Evolutionary conservation across 2,888 invertebrate species (phyloP).

Genomic region (Ectobius pallidus): DNA sequence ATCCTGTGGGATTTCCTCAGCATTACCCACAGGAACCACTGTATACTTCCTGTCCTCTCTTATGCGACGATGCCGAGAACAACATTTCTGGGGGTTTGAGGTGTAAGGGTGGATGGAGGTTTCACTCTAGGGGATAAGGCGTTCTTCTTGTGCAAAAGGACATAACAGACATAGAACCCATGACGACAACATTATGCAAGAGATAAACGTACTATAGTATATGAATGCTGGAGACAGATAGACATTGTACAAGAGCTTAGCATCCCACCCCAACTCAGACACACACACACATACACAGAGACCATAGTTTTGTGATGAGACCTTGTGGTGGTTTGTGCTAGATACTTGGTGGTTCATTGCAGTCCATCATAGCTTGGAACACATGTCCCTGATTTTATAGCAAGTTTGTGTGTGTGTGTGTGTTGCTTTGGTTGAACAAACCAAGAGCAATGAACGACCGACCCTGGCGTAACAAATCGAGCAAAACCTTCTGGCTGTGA

Average conservation of each 20-base stretch:
- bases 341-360: constrained; percentile 27
- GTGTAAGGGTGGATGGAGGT: constrained; percentile 4
- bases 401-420: constrained; percentile 7
- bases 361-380: constrained; percentile 35
- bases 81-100: not conserved
- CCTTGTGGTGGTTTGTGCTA: constrained; percentile 2
- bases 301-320: constrained; percentile 17
- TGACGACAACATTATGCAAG: constrained; percentile 39
- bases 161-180: not conserved
- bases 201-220: not conserved
- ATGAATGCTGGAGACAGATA: constrained; percentile 5
- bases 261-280: not conserved
- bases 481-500: constrained; percentile 44
- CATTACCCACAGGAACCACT: constrained; percentile 35
- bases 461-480: constrained; percentile 43
- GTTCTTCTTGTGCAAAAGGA: constrained; percentile 13
- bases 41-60: constrained; percentile 31
- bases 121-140: constrained; percentile 15
- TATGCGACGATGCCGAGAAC: not conserved
- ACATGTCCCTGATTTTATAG: constrained; percentile 44
- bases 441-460: constrained; percentile 9
- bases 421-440: constrained; percentile 16
- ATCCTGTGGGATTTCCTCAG: constrained; percentile 33
- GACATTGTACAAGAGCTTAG: constrained; percentile 1
- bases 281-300: too few relatives aligned